Evolutionary conservation across 1,140 invertebrate species (phyloP), one percentile per base, ranked within the genome.

Genomic region (Caenorhabditis tropicalis): DNA sequence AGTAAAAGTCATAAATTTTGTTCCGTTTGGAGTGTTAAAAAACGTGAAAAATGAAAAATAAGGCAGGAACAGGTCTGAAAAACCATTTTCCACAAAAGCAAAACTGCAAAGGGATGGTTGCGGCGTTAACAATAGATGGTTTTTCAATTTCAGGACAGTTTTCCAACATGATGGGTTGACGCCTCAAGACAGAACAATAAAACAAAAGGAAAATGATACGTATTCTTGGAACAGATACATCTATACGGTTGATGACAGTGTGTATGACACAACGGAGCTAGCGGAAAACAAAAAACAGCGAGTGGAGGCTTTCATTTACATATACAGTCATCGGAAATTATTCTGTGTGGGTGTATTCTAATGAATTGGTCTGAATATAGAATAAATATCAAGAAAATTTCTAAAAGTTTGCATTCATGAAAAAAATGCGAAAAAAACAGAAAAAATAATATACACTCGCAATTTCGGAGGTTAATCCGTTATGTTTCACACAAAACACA

Each of bases 131-230:
- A 74, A 74, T 65, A 43, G 65, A 43, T 36, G 36, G 12, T 74
- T 74, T 46, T 74, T 74, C 65, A 74, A 74, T 74, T 74, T 74
- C 65, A 74, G 65, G 65, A 74, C 65, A n/a, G 36, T 43, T 74
- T 74, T 74, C 65, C 12, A 36, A 43, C 21, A 74, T 46, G 65
- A 74, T 74, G 36, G 65, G 65, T 74, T 74, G 65, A 74, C 65
- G 65, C 36, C 65, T 74, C 21, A 24, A n/a, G 39, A 43, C 39
- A n/a, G 16, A 31, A 36, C 58, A 33, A 65, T 19, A 3, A 36
- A 43, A 24, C 21, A 19, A 7, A 74, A 9, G 65, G 15, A 33
- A n/a, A 19, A 51, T 12, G 48, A 21, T 43, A 16, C 9, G 2
- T 21, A n/a, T 43, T 74, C 29, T 74, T 24, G 19, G n/a, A 74